Evolutionary conservation across 2,888 invertebrate genomes (phyloP), one percentile per base, ranked within the genome.

Genomic region (Charanyca ferruginea): DNA sequence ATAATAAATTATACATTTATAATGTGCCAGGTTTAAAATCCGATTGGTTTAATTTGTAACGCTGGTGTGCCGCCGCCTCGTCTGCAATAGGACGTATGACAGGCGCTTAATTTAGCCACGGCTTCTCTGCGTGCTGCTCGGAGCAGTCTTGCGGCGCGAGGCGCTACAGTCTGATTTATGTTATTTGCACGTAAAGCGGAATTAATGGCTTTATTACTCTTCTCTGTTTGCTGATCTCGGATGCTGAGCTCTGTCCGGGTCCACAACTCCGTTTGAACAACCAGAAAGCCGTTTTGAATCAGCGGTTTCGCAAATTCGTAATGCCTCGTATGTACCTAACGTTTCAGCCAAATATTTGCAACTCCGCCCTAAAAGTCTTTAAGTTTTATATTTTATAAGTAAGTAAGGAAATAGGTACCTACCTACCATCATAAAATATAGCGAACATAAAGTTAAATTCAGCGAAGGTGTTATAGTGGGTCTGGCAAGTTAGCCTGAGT

Each of bases 141-240:
- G 86, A 86, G 89, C 91, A 90, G 88, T 91, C 91, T 92, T 93
- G 94, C 87, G 94, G 92, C 90, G 89, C 90, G 90, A 89, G 88
- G 89, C 90, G 90, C 88, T 91, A 89, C 91, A 91, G 87, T 90
- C 93, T 95, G 94, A 95, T 95, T 95, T 95, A 95, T 94, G 94
- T 93, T 94, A 93, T 94, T 95, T 94, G 93, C 93, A 93, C 93
- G 92, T 93, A 93, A 93, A 94, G 93, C 93, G 92, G 93, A 95
- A 95, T 95, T 95, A 95, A 95, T 94, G 94, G 92, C 93, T 93
- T 94, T 94, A 94, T 93, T 94, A 94, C 92, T 92, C 93, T 93
- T 91, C 92, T 89, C 91, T 93, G 93, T 94, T 93, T 94, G 91
- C 88, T 91, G 90, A 93, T 93, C 92, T 91, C 89, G 85, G 84